A percentile compares a stretch with the other conserved stretches of the same genome.
Evolutionary conservation across 2,113 vertebrate species (phyloP).

Genomic region (Jaculus jaculus): DNA sequence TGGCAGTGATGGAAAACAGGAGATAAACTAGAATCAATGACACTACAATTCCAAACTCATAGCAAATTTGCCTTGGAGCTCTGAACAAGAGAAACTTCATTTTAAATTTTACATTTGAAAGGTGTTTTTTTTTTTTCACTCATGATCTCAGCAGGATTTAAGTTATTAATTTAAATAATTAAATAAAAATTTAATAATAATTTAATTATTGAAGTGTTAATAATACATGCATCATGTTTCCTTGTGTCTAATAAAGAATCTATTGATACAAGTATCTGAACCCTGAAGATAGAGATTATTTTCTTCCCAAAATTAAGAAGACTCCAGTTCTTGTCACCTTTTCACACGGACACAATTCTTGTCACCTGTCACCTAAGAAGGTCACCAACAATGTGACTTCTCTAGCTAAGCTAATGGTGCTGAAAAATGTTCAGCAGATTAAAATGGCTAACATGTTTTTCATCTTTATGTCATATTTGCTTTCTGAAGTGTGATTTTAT

Average conservation of each 20-base stretch:
- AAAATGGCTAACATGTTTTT: neutral
- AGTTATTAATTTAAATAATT: too few relatives aligned
- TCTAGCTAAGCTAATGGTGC: neutral
- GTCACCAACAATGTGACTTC: neutral
- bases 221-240: neutral
- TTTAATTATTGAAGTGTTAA: too few relatives aligned
- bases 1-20: neutral
- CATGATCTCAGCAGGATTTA: neutral
- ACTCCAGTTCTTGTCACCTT: too few relatives aligned
- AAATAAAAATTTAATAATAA: too few relatives aligned
- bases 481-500: neutral
- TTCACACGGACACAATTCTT: too few relatives aligned
- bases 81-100: neutral
- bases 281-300: neutral
- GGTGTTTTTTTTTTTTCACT: neutral
- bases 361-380: neutral
- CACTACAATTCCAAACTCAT: neutral
- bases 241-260: neutral
- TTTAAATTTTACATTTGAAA: neutral
- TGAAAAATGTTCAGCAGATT: neutral
- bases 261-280: neutral
- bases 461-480: neutral
- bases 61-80: neutral
- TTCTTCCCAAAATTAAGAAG: neutral
- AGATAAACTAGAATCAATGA: neutral